Base-by-base conservation (phyloP, 2,888 invertebrate species). In the Dascillus cervinus region DNA sequence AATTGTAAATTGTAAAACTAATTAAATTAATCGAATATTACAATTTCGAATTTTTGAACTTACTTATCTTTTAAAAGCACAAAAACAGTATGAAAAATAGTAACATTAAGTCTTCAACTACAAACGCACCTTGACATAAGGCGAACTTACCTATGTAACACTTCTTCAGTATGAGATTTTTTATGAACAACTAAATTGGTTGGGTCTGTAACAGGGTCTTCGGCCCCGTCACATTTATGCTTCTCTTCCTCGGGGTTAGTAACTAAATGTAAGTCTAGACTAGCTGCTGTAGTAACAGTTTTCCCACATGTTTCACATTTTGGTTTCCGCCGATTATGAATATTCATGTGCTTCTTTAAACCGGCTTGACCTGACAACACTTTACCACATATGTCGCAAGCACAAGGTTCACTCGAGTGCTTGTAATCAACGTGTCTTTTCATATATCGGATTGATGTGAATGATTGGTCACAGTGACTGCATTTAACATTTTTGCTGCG, bases 231-330 rank as follows among this genome's bases (percentile, higher is more conserved):
- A 32, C 76, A 76, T 1, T 70, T 56, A 19, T 69, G 70, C 10
- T 68, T 68, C 39, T 67, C 71, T 12, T 70, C 69, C 0, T 71
- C 71, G 55, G 1, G 55, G 37, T 29, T 57, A 54, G 0, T 50
- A 47, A 36, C 56, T 56, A 6, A 47, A 44, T 1, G 39, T 36
- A 1, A 47, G 27, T 24, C 56, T 55, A 58, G 56, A 1, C 52
- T 53, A 19, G 45, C 45, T 32, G 55, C 56, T 29, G 47, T 50
- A 3, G 29, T 41, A 22, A 58, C 57, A 1, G 48, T 52, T 2
- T 46, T 44, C 0, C 37, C 39, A 22, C 58, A 58, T 0, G 50
- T 49, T 33, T 58, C 56, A 32, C 58, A 58, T 29, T 49, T 55
- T 13, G 29, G 22, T 13, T 21, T 15, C 3, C 3, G 5, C 3